Evolutionary conservation across 1,140 invertebrate species (phyloP).

Genomic region (Ectropis grisescens): DNA sequence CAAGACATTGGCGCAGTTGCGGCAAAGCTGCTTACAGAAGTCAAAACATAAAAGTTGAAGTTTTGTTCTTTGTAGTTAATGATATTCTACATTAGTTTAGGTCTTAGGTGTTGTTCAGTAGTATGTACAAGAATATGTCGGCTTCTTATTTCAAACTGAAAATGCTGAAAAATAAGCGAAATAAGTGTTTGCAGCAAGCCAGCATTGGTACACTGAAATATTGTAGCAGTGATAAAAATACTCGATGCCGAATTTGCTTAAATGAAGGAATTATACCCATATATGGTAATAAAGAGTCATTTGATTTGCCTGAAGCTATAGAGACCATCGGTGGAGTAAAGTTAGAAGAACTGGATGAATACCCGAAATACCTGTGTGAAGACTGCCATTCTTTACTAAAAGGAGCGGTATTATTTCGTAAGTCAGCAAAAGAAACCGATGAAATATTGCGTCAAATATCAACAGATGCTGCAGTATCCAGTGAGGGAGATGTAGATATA

Average conservation of each 20-base stretch:
- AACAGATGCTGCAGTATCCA: constrained; percentile 2
- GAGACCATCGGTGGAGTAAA: constrained; percentile 18
- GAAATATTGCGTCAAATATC: constrained; percentile 8
- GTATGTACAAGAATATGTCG: too few relatives aligned
- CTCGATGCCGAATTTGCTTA: constrained; percentile 23
- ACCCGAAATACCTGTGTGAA: constrained; percentile 24
- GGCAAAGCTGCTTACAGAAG: too few relatives aligned
- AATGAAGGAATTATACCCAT: constrained; percentile 24
- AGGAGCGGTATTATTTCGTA: constrained; percentile 22
- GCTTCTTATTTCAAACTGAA: too few relatives aligned
- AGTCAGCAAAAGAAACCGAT: constrained; percentile 22
- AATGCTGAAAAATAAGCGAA: too few relatives aligned
- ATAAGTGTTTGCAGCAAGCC: too few relatives aligned
- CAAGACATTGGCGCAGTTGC: too few relatives aligned
- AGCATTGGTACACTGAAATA: too few relatives aligned
- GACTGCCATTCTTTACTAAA: constrained; percentile 18
- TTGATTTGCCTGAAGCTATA: constrained; percentile 18
- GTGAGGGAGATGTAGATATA: neutral
- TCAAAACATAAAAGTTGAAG: too few relatives aligned
- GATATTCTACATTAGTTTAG: too few relatives aligned
- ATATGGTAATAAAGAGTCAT: constrained; percentile 9
- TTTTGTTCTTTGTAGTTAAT: too few relatives aligned
- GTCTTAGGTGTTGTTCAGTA: too few relatives aligned
- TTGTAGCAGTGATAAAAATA: too few relatives aligned
- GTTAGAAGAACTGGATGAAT: constrained; percentile 16